A percentile compares a stretch with the other conserved stretches of the same genome.
Conservation (phyloP, 2,797 vertebrate genomes). For the Rhinophrynus dorsalis region DNA sequence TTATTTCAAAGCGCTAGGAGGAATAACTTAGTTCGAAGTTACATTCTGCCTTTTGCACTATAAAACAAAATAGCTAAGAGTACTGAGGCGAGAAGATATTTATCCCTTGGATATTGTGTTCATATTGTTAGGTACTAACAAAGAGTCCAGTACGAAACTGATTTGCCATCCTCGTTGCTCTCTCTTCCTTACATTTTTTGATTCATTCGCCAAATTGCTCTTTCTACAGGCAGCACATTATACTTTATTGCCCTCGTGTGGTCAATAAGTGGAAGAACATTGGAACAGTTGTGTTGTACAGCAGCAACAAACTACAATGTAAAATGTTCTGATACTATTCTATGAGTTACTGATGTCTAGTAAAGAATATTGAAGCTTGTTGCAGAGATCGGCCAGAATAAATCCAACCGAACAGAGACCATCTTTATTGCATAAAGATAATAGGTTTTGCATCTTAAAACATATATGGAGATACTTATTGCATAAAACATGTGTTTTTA, state of each 20-base stretch:
- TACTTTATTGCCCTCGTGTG: constrained; percentile 31
- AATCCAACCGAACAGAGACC: no score
- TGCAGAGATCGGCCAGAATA: no score
- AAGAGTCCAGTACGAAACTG: constrained; percentile 12
- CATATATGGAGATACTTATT: no score
- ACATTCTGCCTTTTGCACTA: not conserved
- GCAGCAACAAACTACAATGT: not conserved
- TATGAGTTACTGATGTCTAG: no score
- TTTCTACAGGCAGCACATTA: constrained; percentile 1
- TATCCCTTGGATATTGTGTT: not conserved
- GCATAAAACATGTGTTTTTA: no score
- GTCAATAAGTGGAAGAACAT: not conserved
- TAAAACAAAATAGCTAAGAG: not conserved
- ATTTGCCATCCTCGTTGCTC: constrained; percentile 15
- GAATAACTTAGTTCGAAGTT: constrained; percentile 11
- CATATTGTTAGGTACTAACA: constrained; percentile 14
- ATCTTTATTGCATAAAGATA: no score
- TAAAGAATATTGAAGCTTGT: no score
- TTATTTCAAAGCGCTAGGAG: not conserved
- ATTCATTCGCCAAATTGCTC: constrained; percentile 1
- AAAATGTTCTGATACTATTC: no score
- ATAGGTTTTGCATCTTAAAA: no score
- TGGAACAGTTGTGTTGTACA: not conserved
- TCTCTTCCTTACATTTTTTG: not conserved
- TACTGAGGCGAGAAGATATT: not conserved